These are phyloP conservation scores for Galleria mellonella DNA, from an alignment of 1,140 invertebrate species.

Conservation along the genomic window DNA sequence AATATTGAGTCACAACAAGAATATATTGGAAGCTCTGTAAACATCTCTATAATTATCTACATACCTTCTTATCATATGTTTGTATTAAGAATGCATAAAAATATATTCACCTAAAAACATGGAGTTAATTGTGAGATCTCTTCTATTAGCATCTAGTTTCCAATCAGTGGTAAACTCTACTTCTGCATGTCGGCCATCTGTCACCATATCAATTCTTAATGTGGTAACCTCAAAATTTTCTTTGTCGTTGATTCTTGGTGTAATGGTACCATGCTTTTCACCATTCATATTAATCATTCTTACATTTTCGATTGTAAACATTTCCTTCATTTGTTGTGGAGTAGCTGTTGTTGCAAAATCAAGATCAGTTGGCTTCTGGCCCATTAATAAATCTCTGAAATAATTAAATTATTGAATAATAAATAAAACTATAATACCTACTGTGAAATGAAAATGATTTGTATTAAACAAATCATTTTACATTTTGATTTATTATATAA, in stretches of 20 bases:
- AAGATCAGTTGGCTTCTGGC: slow-evolving; percentile 89
- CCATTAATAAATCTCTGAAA: slow-evolving; percentile 92
- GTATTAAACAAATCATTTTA: too few species aligned
- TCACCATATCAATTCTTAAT: slow-evolving; percentile 92
- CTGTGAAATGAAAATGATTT: too few species aligned
- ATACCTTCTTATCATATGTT: too few species aligned
- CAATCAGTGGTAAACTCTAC: slow-evolving; percentile 97
- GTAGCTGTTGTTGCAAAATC: slow-evolving; percentile 99
- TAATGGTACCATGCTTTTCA: slow-evolving; percentile 98
- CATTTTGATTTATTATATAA: too few species aligned
- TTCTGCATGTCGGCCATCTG: slow-evolving; percentile 96
- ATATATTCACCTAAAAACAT: slow-evolving; percentile 90
- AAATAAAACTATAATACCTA: slow-evolving; percentile 3
- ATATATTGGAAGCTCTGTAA: slow-evolving; percentile 4
- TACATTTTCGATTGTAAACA: slow-evolving; percentile 91
- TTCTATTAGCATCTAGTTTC: slow-evolving; percentile 94
- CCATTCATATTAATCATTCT: slow-evolving; percentile 95
- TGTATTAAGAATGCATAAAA: too few species aligned
- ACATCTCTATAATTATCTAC: too few species aligned
- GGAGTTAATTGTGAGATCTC: slow-evolving; percentile 99
- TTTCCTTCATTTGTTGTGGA: slow-evolving; percentile 95
- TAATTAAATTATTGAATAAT: slow-evolving; percentile 7
- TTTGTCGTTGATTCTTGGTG: slow-evolving; percentile 95
- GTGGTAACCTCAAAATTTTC: slow-evolving; percentile 96
- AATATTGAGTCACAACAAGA: too few species aligned